A percentile compares a stretch with the other conserved stretches of the same genome.
Conservation (phyloP, 2,888 invertebrate species). For the Papilio protenor region DNA sequence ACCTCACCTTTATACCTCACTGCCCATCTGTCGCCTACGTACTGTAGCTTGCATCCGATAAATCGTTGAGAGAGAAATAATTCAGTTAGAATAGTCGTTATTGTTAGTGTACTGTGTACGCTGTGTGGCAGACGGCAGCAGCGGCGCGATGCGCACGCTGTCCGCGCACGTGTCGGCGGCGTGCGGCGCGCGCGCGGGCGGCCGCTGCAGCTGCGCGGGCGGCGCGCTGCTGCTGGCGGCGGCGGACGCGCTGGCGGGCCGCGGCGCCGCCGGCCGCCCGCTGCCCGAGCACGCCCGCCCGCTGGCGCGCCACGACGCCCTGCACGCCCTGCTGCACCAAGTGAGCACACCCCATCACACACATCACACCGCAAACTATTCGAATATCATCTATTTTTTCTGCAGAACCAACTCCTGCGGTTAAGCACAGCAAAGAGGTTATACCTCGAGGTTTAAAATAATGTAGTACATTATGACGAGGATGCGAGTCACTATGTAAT, state of each 20-base stretch:
- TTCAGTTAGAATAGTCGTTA: neutral
- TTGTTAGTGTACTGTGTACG: neutral
- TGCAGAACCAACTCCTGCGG: conserved; percentile 38
- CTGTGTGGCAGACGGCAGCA: conserved; percentile 61
- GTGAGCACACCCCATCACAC: conserved; percentile 46
- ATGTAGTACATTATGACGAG: neutral
- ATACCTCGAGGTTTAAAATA: neutral
- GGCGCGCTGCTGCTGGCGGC: conserved; percentile 89
- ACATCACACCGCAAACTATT: neutral
- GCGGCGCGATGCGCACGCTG: conserved; percentile 87
- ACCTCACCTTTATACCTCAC: too few species aligned
- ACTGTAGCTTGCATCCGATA: neutral
- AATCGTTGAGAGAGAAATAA: neutral
- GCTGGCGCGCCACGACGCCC: conserved; percentile 85
- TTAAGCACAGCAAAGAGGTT: neutral
- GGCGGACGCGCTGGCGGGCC: conserved; percentile 89
- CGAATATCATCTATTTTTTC: neutral
- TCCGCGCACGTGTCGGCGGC: conserved; percentile 73
- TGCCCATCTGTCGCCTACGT: neutral
- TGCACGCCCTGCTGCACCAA: conserved; percentile 66
- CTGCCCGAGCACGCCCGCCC: conserved; percentile 83
- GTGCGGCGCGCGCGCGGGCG: conserved; percentile 47
- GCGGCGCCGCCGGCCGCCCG: conserved; percentile 88
- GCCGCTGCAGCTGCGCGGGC: conserved; percentile 81
- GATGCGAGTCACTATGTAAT: neutral